Base-by-base conservation (phyloP, 2,113 vertebrate species). In the Amphiprion percula region DNA sequence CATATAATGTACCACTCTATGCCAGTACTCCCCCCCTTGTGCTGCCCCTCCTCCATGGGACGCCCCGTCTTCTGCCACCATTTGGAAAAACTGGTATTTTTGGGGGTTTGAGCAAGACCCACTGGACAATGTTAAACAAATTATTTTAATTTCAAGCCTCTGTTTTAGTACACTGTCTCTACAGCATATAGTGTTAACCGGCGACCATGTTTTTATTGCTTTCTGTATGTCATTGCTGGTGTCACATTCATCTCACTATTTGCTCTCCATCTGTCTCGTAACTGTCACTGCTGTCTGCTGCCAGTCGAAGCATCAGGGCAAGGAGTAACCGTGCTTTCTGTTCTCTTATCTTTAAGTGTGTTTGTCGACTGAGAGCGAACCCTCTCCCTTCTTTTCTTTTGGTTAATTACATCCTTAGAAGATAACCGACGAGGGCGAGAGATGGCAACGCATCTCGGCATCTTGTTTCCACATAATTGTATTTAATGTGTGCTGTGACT, bases 301-400 rank as follows among this genome's bases (percentile, higher is more conserved):
- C 89, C 82, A 85, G 93, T 84, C 87, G 83, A 93, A 89, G 93
- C 82, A 37, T 95, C 89, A 90, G 92, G 94, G 93, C 84, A 94
- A 74, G 91, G 92, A 88, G 83, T 79, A 77, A 84, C 70, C 16
- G 41, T 14, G 65, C 75, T 82, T 87, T 86, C 59, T 83, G 56
- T 92, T 88, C 52, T 74, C 21, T 85, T 81, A 39, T 82, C 53
- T 79, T 77, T 79, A 30, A 77, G 66, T 81, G 76, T 80, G 86
- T 69, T 53, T 65, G 15, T 83, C 82, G 60, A 50, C 72, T 58
- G 80, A 86, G 80, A 86, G 78, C 46, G 55, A 80, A 87, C 23
- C 65, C 68, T 78, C 77, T 71, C 44, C 49, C 73, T 65, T 79
- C 60, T 63, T 71, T 64, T 37, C 39, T 33, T 75, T 68, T 41